These are phyloP conservation scores for Pantherophis alleghaniensis DNA, from an alignment of 2,797 vertebrate species.

Conservation along the genomic window DNA sequence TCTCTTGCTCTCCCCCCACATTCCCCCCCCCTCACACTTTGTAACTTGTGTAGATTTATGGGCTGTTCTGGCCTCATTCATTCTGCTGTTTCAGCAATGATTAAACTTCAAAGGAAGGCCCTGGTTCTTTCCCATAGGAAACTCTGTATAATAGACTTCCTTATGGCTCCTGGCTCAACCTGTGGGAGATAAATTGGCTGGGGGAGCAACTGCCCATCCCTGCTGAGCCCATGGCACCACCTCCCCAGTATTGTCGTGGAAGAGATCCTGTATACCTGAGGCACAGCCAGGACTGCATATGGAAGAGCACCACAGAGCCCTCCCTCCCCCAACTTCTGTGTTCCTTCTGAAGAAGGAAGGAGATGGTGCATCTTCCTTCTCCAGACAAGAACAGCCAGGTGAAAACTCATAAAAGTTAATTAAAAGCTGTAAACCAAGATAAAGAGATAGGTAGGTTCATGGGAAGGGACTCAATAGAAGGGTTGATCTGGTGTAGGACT, in stretches of 20 bases:
- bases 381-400: background rate
- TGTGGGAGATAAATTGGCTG: background rate
- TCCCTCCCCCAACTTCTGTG: background rate
- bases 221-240: background rate
- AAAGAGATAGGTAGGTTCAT: background rate
- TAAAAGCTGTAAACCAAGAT: background rate
- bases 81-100: background rate
- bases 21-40: background rate
- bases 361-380: background rate
- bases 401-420: background rate
- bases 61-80: background rate
- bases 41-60: background rate
- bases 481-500: background rate
- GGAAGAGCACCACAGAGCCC: background rate
- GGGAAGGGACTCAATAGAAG: background rate
- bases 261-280: background rate
- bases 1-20: no score
- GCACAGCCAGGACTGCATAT: background rate
- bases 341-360: background rate
- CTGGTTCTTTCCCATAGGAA: background rate
- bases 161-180: background rate
- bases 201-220: background rate
- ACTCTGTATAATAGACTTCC: background rate
- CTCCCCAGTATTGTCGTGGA: background rate
- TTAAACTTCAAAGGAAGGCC: slow-evolving; percentile 31